phyloP scores from a whole-genome alignment of 2,888 invertebrate genomes.

The Nemapogon koenigi region DNA sequence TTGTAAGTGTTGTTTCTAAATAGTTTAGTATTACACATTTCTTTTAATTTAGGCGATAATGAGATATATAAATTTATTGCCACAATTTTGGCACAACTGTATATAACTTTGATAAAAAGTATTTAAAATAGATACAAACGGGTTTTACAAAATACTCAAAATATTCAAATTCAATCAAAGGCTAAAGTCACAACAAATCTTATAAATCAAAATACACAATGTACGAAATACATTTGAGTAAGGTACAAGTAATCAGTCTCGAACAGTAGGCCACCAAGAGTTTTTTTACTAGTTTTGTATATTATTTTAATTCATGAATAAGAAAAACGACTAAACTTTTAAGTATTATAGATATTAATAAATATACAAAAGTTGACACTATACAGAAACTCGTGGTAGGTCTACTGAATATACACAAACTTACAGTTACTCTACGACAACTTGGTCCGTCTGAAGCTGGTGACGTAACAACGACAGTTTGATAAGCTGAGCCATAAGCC shows the following conservation, averaged over 20 bases:
- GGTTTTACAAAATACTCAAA: too few species aligned
- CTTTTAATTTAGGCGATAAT: too few species aligned
- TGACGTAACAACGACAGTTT: too few species aligned
- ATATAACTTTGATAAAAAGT: too few species aligned
- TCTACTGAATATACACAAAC: conserved; percentile 36
- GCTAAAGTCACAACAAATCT: not conserved
- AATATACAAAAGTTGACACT: conserved; percentile 1
- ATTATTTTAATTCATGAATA: not conserved
- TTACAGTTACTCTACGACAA: conserved; percentile 14
- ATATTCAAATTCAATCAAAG: not conserved
- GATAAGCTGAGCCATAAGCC: too few species aligned
- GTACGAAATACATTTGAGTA: too few species aligned
- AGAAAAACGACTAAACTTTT: conserved; percentile 27
- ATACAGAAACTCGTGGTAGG: conserved; percentile 28
- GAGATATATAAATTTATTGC: not conserved
- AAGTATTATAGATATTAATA: conserved; percentile 32
- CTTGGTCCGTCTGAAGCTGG: conserved; percentile 10
- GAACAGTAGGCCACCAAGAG: too few species aligned
- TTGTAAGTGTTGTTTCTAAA: too few species aligned
- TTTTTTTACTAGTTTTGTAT: not conserved
- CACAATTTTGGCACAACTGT: not conserved
- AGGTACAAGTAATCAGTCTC: too few species aligned
- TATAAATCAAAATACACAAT: too few species aligned
- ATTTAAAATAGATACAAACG: too few species aligned
- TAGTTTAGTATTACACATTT: too few species aligned